A percentile compares a stretch with the other conserved stretches of the same genome.
Evolutionary conservation across 2,888 invertebrate genomes (phyloP).

Genomic region (Lithophane leautieri): DNA sequence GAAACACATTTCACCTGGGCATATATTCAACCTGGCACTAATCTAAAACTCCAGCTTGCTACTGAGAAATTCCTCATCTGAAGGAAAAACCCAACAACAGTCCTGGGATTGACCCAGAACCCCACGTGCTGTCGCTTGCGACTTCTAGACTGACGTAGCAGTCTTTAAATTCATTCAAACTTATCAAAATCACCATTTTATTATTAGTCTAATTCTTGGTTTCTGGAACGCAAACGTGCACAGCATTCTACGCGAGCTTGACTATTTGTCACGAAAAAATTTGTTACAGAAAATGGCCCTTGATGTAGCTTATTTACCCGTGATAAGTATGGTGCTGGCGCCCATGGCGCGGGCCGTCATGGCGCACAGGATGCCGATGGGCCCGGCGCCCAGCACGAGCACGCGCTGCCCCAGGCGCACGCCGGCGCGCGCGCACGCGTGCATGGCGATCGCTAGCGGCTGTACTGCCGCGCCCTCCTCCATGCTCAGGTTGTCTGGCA

Average conservation of each 20-base stretch:
- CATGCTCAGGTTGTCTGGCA: slow-evolving; percentile 96
- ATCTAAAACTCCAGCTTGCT: background rate
- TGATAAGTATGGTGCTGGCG: slow-evolving; percentile 93
- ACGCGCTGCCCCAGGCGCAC: slow-evolving; percentile 93
- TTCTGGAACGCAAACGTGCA: no score
- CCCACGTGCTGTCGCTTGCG: background rate
- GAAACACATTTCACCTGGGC: no score
- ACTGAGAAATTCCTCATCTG: background rate
- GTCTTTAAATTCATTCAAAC: no score
- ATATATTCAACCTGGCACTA: background rate
- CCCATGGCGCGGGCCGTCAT: slow-evolving; percentile 96
- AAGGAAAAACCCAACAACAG: background rate
- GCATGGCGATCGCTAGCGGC: slow-evolving; percentile 97
- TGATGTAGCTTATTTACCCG: slow-evolving; percentile 88
- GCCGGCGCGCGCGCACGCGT: slow-evolving; percentile 96
- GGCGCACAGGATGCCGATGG: slow-evolving; percentile 95
- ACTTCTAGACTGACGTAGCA: background rate
- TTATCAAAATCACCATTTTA: no score
- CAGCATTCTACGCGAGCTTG: no score
- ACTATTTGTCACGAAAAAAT: no score
- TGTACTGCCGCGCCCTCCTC: slow-evolving; percentile 98
- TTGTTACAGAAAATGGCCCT: no score
- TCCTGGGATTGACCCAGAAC: background rate
- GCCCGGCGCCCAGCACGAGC: slow-evolving; percentile 95
- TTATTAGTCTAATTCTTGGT: no score